Evolutionary conservation across 2,797 vertebrate species (phyloP).

Genomic region (Ptychadena robeensis): DNA sequence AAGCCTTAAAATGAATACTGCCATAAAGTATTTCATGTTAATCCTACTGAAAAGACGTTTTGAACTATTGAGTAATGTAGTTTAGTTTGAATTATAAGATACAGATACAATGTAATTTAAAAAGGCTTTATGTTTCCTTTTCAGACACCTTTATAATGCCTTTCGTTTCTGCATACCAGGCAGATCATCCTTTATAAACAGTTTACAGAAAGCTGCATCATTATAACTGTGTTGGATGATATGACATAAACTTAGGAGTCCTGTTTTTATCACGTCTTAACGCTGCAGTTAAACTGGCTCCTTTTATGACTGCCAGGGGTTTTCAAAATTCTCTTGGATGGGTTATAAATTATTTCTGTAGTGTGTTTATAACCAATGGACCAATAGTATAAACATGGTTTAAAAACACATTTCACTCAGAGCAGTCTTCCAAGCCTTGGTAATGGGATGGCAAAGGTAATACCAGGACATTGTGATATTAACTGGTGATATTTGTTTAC

Average conservation of each 20-base stretch:
- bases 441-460: neutral
- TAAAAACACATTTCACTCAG: neutral
- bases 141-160: neutral
- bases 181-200: neutral
- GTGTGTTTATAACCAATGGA: constrained; percentile 3
- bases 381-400: neutral
- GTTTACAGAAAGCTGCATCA: neutral
- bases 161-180: neutral
- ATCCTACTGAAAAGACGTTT: too few species aligned
- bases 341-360: neutral
- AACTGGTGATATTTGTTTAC: neutral
- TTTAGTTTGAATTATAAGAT: neutral
- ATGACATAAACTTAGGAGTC: neutral
- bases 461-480: neutral
- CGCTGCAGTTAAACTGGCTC: neutral
- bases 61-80: too few species aligned
- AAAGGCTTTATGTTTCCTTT: neutral
- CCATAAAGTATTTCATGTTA: too few species aligned
- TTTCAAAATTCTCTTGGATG: neutral
- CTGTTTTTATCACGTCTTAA: neutral
- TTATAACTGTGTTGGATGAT: neutral
- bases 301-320: neutral
- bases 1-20: too few species aligned
- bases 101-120: neutral
- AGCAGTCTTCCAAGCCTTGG: neutral